phyloP scores from a whole-genome alignment of 2,113 vertebrate genomes.

The Pseudorasbora parva region DNA sequence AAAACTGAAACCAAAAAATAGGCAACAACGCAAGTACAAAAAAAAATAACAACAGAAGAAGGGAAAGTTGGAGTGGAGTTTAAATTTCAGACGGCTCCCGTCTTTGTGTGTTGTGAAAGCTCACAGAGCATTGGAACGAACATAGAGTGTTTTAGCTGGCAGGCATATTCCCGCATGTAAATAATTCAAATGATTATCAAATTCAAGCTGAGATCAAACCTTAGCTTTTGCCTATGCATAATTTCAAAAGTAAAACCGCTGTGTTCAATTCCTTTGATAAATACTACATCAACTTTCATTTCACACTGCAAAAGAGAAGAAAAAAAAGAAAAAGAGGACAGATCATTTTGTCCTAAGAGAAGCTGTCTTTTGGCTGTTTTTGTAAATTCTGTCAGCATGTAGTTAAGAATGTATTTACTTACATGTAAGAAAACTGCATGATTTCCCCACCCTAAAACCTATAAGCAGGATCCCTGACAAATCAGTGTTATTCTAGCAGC shows the following conservation, averaged over 20 bases:
- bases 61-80: constrained; percentile 8
- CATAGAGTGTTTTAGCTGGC: constrained; percentile 42
- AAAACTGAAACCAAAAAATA: neutral
- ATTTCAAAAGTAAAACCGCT: constrained; percentile 49
- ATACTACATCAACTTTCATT: constrained; percentile 47
- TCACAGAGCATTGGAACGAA: constrained; percentile 33
- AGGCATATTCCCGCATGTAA: constrained; percentile 47
- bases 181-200: constrained; percentile 56
- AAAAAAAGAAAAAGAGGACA: neutral
- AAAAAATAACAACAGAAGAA: neutral
- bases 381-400: constrained; percentile 1
- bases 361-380: constrained; percentile 21
- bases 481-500: constrained; percentile 18
- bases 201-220: constrained; percentile 54
- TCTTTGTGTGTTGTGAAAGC: constrained; percentile 40
- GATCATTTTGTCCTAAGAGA: constrained; percentile 12
- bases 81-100: constrained; percentile 36
- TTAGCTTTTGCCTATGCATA: constrained; percentile 40
- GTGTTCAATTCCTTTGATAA: constrained; percentile 46
- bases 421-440: neutral
- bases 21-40: neutral
- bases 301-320: constrained; percentile 27
- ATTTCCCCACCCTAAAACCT: neutral
- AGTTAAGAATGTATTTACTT: constrained; percentile 17
- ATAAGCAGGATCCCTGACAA: neutral